These are phyloP conservation scores for Euthynnus affinis DNA, from an alignment of 2,797 vertebrate genomes.

Conservation along the genomic window DNA sequence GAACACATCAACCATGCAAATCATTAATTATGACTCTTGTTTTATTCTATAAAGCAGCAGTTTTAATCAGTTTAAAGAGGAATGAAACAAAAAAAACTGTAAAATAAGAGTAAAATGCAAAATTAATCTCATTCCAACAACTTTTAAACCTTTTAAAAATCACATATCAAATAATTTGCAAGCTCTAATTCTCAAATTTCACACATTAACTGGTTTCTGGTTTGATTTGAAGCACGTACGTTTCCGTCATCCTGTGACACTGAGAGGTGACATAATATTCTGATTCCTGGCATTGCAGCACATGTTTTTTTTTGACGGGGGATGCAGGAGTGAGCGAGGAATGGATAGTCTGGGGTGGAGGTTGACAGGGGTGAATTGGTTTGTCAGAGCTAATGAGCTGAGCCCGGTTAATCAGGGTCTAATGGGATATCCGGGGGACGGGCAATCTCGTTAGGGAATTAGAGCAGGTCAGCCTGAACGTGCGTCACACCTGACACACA, in stretches of 20 bases:
- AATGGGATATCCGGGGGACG: constrained; percentile 85
- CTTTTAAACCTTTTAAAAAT: background rate
- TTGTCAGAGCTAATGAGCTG: constrained; percentile 84
- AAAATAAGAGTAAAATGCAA: background rate
- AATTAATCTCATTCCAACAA: background rate
- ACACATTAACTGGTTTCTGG: background rate
- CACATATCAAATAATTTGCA: background rate
- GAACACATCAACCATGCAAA: too few relatives aligned
- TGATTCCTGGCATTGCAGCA: background rate
- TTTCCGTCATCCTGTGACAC: background rate
- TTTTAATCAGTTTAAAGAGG: background rate
- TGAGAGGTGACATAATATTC: constrained; percentile 5
- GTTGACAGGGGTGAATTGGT: constrained; percentile 75
- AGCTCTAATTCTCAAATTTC: background rate
- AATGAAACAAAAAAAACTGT: background rate
- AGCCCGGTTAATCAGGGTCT: constrained; percentile 83
- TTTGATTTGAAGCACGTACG: background rate
- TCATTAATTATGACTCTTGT: background rate
- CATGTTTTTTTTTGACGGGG: constrained; percentile 27
- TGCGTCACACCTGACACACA: constrained; percentile 80
- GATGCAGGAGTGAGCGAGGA: background rate
- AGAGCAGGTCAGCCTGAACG: constrained; percentile 75
- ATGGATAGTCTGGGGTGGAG: constrained; percentile 37
- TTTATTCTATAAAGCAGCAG: background rate
- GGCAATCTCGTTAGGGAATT: constrained; percentile 86